Percentiles rank a stretch among this genome's conserved stretches.
Conservation (phyloP, 2,888 invertebrate genomes). For the Epiperipatus broadwayi region DNA sequence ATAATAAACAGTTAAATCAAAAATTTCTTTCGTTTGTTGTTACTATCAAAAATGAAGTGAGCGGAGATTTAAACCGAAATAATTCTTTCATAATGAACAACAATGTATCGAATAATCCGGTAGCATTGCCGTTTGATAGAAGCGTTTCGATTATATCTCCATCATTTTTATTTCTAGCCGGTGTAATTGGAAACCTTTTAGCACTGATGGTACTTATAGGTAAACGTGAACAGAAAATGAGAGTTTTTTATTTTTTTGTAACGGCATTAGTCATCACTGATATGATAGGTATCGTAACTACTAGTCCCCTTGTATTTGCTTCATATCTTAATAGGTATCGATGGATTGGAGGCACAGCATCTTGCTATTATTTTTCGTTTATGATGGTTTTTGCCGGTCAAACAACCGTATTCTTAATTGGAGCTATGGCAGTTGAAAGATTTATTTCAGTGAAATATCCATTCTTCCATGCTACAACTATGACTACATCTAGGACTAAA, state of each 20-base stretch:
- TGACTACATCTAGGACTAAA: slow-evolving; percentile 21
- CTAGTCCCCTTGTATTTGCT: slow-evolving; percentile 21
- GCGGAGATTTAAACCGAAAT: too few species aligned
- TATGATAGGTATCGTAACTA: slow-evolving; percentile 26
- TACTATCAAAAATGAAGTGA: too few species aligned
- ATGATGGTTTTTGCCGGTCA: slow-evolving; percentile 27
- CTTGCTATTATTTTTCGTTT: slow-evolving; percentile 27
- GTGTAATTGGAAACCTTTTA: too few species aligned
- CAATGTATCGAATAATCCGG: too few species aligned
- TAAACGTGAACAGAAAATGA: slow-evolving; percentile 22
- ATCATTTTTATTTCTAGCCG: too few species aligned
- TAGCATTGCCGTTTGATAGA: too few species aligned
- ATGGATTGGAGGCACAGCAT: slow-evolving; percentile 27
- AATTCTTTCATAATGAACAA: too few species aligned
- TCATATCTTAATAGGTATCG: slow-evolving; percentile 22
- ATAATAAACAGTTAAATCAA: too few species aligned
- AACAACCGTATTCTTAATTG: slow-evolving; percentile 26
- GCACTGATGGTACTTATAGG: too few species aligned
- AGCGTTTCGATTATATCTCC: too few species aligned
- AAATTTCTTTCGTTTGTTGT: too few species aligned
- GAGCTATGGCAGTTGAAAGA: slow-evolving; percentile 28
- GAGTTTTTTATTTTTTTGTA: slow-evolving; percentile 27
- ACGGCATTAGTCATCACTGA: slow-evolving; percentile 27
- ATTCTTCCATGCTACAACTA: slow-evolving; percentile 24
- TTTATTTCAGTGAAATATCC: slow-evolving; percentile 24